phyloP scores from a whole-genome alignment of 2,888 invertebrate genomes.

The Athetis lepigone region DNA sequence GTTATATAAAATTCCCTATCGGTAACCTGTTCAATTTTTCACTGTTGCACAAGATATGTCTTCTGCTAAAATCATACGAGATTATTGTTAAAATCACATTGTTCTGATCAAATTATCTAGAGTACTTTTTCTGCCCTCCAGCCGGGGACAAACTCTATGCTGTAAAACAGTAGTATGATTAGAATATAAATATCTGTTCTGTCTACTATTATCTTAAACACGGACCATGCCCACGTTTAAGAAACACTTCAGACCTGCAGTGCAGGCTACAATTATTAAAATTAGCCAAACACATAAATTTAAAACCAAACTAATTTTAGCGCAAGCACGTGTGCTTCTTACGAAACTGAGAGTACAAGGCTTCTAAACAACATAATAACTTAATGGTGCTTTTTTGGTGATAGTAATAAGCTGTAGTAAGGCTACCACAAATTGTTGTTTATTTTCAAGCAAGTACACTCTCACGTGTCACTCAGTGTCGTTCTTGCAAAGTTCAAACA shows the following conservation, averaged over 20 bases:
- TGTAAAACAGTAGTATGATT: neutral
- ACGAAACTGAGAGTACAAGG: constrained; percentile 16
- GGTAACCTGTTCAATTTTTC: neutral
- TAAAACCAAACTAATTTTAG: constrained; percentile 4
- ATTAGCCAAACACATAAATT: neutral
- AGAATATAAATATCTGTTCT: no score
- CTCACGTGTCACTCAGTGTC: constrained; percentile 16
- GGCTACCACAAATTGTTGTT: neutral
- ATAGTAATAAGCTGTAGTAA: constrained; percentile 19
- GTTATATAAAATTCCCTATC: constrained; percentile 16
- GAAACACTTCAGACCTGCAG: neutral
- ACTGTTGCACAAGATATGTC: constrained; percentile 5
- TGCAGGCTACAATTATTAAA: neutral
- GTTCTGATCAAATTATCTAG: neutral
- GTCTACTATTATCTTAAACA: no score
- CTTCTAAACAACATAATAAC: constrained; percentile 26
- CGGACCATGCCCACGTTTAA: no score
- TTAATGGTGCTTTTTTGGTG: constrained; percentile 19
- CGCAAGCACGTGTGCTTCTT: constrained; percentile 13
- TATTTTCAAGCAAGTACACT: constrained; percentile 8
- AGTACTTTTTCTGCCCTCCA: neutral
- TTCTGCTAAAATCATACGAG: neutral
- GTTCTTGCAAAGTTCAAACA: neutral
- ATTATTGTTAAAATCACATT: no score
- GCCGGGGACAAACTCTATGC: neutral